Conservation (phyloP, 2,797 vertebrate species). For the Psittacula echo region DNA sequence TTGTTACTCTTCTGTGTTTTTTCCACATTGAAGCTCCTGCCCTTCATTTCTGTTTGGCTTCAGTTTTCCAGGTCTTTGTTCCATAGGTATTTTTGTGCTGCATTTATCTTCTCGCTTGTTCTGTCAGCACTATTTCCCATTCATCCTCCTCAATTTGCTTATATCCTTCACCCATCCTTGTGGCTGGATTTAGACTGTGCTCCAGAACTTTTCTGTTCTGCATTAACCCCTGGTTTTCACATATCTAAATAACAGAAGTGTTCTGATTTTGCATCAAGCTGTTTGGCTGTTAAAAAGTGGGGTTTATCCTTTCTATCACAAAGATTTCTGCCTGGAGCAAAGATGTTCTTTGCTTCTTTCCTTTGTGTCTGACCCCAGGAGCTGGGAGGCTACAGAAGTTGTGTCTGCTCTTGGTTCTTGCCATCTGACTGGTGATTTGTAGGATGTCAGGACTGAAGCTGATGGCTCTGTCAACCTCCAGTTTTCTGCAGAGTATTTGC, state of each 20-base stretch:
- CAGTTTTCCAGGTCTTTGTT: background rate
- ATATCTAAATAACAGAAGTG: rapidly evolving
- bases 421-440: background rate
- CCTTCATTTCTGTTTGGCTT: background rate
- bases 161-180: rapidly evolving
- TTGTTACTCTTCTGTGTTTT: rapidly evolving
- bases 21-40: rapidly evolving
- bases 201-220: background rate
- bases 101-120: background rate
- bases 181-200: background rate
- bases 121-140: background rate
- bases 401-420: background rate
- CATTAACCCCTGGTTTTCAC: background rate
- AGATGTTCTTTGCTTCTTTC: background rate
- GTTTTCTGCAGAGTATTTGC: background rate
- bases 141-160: background rate
- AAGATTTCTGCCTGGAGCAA: background rate
- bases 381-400: background rate
- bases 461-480: background rate
- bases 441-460: background rate
- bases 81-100: background rate
- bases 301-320: background rate
- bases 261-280: background rate
- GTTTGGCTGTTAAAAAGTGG: background rate
- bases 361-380: rapidly evolving